Evolutionary conservation across 30 jellyfish, hydroid and myxozoan species (phyloP).

Genomic region (Nemopilema nomurai): DNA sequence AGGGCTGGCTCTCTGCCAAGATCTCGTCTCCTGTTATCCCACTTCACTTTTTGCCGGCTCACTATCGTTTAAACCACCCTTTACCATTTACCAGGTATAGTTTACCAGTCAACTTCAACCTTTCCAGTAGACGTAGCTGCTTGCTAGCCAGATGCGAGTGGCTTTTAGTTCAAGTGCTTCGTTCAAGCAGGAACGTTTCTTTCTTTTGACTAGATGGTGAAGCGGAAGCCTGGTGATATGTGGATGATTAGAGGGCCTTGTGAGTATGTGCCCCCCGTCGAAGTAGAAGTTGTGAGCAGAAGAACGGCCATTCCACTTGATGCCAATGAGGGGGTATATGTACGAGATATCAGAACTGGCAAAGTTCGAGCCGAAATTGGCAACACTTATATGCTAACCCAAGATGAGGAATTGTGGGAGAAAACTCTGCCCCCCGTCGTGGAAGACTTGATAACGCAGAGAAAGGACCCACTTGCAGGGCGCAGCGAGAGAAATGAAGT

Average conservation of each 20-base stretch:
- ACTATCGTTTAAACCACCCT: too few species aligned
- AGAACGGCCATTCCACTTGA: constrained; percentile 99
- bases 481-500: constrained; percentile 74
- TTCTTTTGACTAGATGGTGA: constrained; percentile 12
- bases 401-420: constrained; percentile 95
- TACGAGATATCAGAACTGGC: constrained; percentile 90
- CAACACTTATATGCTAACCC: constrained; percentile 92
- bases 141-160: too few species aligned
- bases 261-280: constrained; percentile 98
- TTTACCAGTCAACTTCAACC: too few species aligned
- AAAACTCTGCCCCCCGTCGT: constrained; percentile 97
- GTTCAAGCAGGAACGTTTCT: too few species aligned
- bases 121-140: too few species aligned
- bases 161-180: too few species aligned
- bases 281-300: constrained; percentile 86
- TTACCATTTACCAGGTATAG: too few species aligned
- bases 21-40: too few species aligned
- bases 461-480: constrained; percentile 94
- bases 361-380: constrained; percentile 96
- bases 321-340: constrained; percentile 98
- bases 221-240: constrained; percentile 92
- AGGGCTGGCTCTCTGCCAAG: too few species aligned
- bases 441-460: constrained; percentile 83
- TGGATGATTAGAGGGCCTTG: constrained; percentile 99
- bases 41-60: too few species aligned